Percentiles rank a stretch among this genome's conserved stretches.
phyloP scores from a whole-genome alignment of 2,797 vertebrate species.

The Syncerus caffer region DNA sequence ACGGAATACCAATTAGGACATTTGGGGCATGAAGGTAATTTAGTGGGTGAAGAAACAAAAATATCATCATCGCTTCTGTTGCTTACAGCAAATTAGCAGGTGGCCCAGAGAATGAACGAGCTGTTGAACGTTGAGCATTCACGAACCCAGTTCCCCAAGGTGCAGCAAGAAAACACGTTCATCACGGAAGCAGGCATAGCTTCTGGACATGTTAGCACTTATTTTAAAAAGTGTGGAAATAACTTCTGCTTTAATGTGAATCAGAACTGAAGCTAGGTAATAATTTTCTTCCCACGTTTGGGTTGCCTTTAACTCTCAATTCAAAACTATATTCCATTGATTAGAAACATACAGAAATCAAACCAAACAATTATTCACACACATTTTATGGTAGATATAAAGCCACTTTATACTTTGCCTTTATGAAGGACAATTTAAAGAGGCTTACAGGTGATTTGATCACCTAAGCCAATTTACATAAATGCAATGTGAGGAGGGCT shows the following conservation, averaged over 20 bases:
- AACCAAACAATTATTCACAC: background rate
- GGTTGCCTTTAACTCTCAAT: background rate
- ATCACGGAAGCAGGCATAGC: background rate
- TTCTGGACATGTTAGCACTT: background rate
- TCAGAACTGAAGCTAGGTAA: background rate
- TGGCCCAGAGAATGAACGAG: background rate
- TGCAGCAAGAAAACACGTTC: background rate
- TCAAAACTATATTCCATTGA: background rate
- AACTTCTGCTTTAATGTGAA: slow-evolving; percentile 36
- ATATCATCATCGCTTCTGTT: slow-evolving; percentile 52
- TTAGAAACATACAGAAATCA: background rate
- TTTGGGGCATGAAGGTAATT: slow-evolving; percentile 48
- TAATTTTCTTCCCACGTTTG: slow-evolving; percentile 23
- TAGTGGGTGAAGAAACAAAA: slow-evolving; percentile 61
- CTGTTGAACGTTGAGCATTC: background rate
- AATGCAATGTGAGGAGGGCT: background rate
- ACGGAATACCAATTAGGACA: slow-evolving; percentile 33
- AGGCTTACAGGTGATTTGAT: background rate
- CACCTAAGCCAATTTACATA: background rate
- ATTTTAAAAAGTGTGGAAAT: slow-evolving; percentile 46
- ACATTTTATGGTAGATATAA: background rate
- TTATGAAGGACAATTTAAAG: slow-evolving; percentile 8
- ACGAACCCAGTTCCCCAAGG: background rate
- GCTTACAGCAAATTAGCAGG: slow-evolving; percentile 58
- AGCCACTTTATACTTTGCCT: background rate